Conservation (phyloP, 1,140 invertebrate species). For the Oryctes rhinoceros region DNA sequence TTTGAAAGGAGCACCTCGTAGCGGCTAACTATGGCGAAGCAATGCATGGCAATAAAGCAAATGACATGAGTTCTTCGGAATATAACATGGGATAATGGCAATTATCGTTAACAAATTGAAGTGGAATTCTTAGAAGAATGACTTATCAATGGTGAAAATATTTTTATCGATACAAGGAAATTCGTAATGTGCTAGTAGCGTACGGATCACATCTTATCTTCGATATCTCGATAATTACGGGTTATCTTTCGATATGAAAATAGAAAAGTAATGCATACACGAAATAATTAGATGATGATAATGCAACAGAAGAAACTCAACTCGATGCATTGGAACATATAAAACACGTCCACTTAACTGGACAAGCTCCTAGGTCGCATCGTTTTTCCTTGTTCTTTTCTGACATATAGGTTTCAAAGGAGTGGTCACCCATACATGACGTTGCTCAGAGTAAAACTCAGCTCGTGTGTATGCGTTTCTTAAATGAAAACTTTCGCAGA, state of each 20-base stretch:
- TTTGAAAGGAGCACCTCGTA: neutral
- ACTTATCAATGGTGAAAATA: conserved; percentile 29
- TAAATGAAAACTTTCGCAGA: conserved; percentile 28
- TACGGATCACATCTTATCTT: too few relatives aligned
- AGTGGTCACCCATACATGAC: conserved; percentile 16
- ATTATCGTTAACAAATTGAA: conserved; percentile 35
- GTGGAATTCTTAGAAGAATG: conserved; percentile 25
- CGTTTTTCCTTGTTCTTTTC: conserved; percentile 9
- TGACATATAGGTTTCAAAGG: conserved; percentile 16
- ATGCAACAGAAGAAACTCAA: neutral
- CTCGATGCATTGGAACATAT: too few relatives aligned
- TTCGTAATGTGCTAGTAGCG: neutral
- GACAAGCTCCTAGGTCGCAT: neutral
- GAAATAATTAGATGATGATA: neutral
- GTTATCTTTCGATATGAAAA: too few relatives aligned
- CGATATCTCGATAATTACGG: too few relatives aligned
- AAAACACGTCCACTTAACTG: neutral
- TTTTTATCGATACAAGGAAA: conserved; percentile 13
- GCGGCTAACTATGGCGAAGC: neutral
- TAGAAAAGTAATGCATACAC: too few relatives aligned
- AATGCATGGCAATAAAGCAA: conserved; percentile 28
- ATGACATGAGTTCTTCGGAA: conserved; percentile 27
- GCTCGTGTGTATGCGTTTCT: neutral
- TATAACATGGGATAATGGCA: conserved; percentile 18
- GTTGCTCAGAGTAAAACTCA: conserved; percentile 15